Evolutionary conservation across 2,797 vertebrate genomes (phyloP).

Genomic region (Argya squamiceps): DNA sequence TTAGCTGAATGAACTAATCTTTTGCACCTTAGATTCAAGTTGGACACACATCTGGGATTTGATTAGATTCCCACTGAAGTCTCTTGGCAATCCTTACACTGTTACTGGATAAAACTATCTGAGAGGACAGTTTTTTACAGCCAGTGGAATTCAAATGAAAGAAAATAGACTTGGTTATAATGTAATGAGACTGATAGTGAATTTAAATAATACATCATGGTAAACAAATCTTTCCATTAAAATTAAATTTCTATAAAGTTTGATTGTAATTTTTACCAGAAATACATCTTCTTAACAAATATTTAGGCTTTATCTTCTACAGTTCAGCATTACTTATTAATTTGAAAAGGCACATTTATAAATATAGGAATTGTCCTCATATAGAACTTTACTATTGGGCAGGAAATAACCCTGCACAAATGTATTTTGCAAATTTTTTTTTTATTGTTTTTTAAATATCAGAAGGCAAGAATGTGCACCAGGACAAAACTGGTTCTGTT

Average conservation of each 20-base stretch:
- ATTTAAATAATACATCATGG: conserved; percentile 40
- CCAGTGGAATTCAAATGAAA: conserved; percentile 54
- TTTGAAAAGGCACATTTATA: neutral
- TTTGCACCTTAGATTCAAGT: conserved; percentile 73
- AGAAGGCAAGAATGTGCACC: neutral
- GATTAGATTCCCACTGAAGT: neutral
- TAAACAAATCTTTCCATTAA: conserved; percentile 36
- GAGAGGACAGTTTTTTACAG: conserved; percentile 42
- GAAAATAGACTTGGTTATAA: conserved; percentile 32
- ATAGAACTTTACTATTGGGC: neutral
- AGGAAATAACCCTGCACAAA: neutral
- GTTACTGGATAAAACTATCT: neutral
- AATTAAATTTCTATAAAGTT: conserved; percentile 9
- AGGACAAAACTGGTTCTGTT: neutral
- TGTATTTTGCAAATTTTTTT: neutral
- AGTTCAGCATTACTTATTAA: neutral
- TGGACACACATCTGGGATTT: conserved; percentile 40
- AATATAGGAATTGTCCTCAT: neutral
- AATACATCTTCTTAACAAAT: neutral
- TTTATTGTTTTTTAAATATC: neutral
- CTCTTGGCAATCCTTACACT: neutral
- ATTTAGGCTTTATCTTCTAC: neutral
- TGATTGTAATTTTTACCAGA: neutral
- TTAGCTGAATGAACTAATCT: conserved; percentile 34
- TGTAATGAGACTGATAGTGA: conserved; percentile 36